These are phyloP conservation scores for Norana najaformis DNA, from an alignment of 2,888 invertebrate genomes.

Conservation along the genomic window DNA sequence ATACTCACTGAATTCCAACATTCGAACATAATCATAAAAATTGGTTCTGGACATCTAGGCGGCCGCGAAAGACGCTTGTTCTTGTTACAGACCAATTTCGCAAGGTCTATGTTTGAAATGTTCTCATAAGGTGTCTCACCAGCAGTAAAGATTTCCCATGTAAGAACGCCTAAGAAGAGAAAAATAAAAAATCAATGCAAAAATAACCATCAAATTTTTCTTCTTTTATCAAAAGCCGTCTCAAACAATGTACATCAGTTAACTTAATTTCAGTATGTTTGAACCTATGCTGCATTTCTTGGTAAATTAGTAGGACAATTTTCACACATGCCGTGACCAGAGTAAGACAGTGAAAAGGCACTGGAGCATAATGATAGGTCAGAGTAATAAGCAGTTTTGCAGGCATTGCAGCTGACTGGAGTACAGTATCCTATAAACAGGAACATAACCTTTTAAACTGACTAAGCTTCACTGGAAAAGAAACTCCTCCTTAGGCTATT, in stretches of 20 bases:
- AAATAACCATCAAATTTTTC: not conserved
- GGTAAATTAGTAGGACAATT: not conserved
- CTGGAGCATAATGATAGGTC: too few species aligned
- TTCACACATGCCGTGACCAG: not conserved
- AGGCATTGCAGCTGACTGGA: too few species aligned
- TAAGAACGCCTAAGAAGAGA: not conserved
- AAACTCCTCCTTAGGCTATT: not conserved
- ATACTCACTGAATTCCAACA: conserved; percentile 54
- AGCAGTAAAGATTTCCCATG: conserved; percentile 24
- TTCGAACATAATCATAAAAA: conserved; percentile 75
- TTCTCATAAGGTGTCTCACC: conserved; percentile 20
- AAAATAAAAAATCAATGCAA: not conserved
- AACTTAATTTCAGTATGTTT: not conserved
- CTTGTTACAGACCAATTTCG: not conserved
- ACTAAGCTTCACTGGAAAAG: not conserved
- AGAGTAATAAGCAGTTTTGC: too few species aligned
- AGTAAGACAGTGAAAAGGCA: not conserved
- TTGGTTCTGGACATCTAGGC: conserved; percentile 75
- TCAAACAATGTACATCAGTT: not conserved
- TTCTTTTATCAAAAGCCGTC: not conserved
- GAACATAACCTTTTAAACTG: not conserved
- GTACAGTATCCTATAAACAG: too few species aligned
- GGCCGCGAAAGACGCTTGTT: conserved; percentile 18
- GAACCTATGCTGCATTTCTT: conserved; percentile 13
- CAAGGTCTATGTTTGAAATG: not conserved